Percentiles rank a stretch among this genome's conserved stretches.
Evolutionary conservation across 1,140 invertebrate genomes (phyloP).

Genomic region (Pseudoatta argentina): DNA sequence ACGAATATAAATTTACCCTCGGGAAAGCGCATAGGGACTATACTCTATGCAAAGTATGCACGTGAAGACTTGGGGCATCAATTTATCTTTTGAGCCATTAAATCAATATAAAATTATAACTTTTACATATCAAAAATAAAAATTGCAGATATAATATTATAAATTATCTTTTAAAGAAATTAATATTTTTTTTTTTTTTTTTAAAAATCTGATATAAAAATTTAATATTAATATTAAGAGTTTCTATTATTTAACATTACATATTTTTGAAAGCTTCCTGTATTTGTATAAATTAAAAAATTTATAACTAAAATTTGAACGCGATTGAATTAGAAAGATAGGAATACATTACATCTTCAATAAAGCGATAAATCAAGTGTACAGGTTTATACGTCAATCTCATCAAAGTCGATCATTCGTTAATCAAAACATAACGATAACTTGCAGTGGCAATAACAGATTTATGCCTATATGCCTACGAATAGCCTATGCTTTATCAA

Average conservation of each 20-base stretch:
- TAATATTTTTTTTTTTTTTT: not conserved
- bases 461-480: not conserved
- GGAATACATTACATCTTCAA: not conserved
- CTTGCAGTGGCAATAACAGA: conserved; percentile 29
- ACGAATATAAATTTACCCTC: conserved; percentile 58
- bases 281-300: conserved; percentile 12
- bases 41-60: not conserved
- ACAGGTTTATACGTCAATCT: conserved; percentile 10
- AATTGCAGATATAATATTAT: not conserved
- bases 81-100: not conserved
- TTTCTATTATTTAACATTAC: not conserved
- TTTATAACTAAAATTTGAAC: not conserved
- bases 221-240: not conserved
- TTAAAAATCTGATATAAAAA: not conserved
- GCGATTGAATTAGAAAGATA: no score
- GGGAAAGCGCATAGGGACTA: conserved; percentile 10
- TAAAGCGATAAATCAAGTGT: not conserved
- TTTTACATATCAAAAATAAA: not conserved
- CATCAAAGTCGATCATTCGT: conserved; percentile 2
- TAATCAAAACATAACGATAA: conserved; percentile 31
- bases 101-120: not conserved
- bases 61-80: not conserved
- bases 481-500: conserved; percentile 46
- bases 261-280: conserved; percentile 4
- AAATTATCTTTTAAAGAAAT: not conserved